Evolutionary conservation across 2,888 invertebrate species (phyloP), one percentile per base, ranked within the genome.

Genomic region (Macrosoma leucophasiata): DNA sequence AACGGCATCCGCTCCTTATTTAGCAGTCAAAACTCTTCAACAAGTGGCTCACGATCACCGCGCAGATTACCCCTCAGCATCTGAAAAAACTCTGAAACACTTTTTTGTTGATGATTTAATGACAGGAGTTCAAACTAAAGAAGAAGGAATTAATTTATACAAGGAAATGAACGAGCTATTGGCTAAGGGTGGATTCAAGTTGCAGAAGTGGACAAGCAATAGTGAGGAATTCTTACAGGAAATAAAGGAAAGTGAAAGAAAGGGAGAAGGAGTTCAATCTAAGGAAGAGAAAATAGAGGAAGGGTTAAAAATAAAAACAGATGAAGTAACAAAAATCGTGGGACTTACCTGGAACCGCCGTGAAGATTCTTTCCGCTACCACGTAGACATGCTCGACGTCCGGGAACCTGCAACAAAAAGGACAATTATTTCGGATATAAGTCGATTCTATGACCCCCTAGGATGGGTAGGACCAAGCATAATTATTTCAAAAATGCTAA

Each of bases 201-300:
- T 58, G 2, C 52, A 57, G 33, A 54, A 59, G 29, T 57, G 55
- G 55, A 33, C 40, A 8, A 53, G 47, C 10, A 57, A 52, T 23
- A 36, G 21, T 23, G 6, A 41, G 2, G 17, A 15, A 1, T 32
- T 52, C 10, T 25, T 55, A 32, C 18, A 48, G 22, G 18, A 40
- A 18, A 43, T 52, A 15, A 18, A 15, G n/a, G 12, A 29, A 19
- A 26, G 36, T 1, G 15, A 39, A 10, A 11, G 18, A 3, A 3
- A 1, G 10, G 23, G 30, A 34, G 22, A 38, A 43, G 3, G 6
- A 39, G 4, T 4, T 26, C 27, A 5, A 29, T 52, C 1, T 15
- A 34, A 13, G 13, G 20, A 13, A n/a, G 20, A 35, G 9, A 14
- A 12, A 9, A 19, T 30, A 13, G 13, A 30, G 7, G n/a, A n/a